Conservation (phyloP, 2,797 vertebrate genomes). For the Peromyscus aztecus region DNA sequence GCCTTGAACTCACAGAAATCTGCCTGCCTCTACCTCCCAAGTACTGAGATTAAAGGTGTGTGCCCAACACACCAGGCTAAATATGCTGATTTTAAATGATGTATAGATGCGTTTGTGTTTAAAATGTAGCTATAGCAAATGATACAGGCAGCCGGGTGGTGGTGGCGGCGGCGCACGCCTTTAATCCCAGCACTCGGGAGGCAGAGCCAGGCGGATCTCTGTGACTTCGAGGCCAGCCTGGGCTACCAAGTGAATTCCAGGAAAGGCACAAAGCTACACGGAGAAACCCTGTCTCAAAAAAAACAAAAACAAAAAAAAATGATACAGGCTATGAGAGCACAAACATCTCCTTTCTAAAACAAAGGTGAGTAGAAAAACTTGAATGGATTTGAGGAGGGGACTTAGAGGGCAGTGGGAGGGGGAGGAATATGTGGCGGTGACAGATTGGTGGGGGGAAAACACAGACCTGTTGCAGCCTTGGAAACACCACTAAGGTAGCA, state of each 20-base stretch:
- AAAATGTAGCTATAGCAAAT: slow-evolving; percentile 42
- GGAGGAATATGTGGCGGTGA: not conserved
- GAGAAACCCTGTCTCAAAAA: too few relatives aligned
- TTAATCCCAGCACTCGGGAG: too few relatives aligned
- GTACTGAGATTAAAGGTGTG: not conserved
- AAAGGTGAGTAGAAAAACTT: not conserved
- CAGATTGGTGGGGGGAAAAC: not conserved
- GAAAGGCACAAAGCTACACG: too few relatives aligned
- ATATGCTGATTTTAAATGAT: slow-evolving; percentile 36
- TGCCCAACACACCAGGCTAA: not conserved
- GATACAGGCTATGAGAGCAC: not conserved
- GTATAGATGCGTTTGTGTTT: not conserved
- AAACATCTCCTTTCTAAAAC: slow-evolving; percentile 16
- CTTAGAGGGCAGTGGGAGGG: not conserved
- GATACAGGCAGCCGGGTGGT: too few relatives aligned
- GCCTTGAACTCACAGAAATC: not conserved
- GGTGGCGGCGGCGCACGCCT: too few relatives aligned
- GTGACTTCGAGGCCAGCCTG: too few relatives aligned
- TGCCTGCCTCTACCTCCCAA: not conserved
- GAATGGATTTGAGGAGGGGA: slow-evolving; percentile 1
- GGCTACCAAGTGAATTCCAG: too few relatives aligned
- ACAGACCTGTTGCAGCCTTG: not conserved
- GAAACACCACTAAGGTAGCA: not conserved
- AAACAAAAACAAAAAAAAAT: too few relatives aligned
- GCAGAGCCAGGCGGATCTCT: too few relatives aligned